Conservation (phyloP, 2,888 invertebrate genomes). For the Lepidocyrtinus sp. region DNA sequence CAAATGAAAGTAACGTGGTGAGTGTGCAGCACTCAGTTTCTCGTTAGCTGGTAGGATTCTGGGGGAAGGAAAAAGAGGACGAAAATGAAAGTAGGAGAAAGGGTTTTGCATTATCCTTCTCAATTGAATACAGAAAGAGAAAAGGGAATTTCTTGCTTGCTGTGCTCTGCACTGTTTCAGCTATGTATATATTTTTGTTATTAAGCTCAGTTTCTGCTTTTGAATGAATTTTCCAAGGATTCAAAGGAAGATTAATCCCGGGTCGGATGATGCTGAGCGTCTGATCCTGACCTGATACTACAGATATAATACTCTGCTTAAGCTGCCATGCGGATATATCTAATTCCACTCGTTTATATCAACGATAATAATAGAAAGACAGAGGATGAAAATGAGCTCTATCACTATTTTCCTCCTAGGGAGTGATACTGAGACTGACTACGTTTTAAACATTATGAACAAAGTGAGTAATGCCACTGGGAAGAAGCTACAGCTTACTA, state of each 20-base stretch:
- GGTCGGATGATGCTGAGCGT: constrained; percentile 57
- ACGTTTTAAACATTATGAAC: constrained; percentile 37
- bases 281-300: constrained; percentile 60
- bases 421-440: constrained; percentile 34
- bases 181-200: constrained; percentile 29
- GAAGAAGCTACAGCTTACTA: constrained; percentile 50
- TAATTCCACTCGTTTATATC: constrained; percentile 11
- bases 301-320: constrained; percentile 20
- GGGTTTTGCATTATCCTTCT: constrained; percentile 19
- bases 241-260: constrained; percentile 67
- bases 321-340: neutral
- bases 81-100: constrained; percentile 24
- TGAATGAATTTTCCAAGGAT: constrained; percentile 45
- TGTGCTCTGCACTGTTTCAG: constrained; percentile 5
- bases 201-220: constrained; percentile 43
- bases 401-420: constrained; percentile 29
- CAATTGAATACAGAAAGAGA: no score
- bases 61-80: constrained; percentile 25
- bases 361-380: constrained; percentile 9
- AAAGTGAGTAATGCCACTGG: constrained; percentile 57
- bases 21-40: neutral
- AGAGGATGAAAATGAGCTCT: constrained; percentile 29
- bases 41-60: no score
- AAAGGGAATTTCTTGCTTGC: neutral
- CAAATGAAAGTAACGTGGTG: constrained; percentile 16